Base-by-base conservation (phyloP, 2,113 vertebrate genomes). In the Eulemur rufifrons region DNA sequence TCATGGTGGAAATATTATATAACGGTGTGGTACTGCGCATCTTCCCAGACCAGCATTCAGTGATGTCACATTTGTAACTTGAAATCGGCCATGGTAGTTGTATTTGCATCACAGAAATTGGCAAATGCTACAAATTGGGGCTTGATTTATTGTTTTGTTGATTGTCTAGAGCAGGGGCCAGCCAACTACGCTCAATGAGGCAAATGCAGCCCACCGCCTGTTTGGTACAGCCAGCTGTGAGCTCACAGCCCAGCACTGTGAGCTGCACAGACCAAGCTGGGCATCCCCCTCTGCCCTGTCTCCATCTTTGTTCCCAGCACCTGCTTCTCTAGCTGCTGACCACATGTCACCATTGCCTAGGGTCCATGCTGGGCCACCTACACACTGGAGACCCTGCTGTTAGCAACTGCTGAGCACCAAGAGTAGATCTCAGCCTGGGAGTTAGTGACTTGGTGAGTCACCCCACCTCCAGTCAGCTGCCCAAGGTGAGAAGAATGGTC, bases 61-160 rank as follows among this genome's bases (percentile, higher is more conserved):
- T 54, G 78, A 69, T n/a, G n/a, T 52, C 54, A 8, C 14, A 5
- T 54, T 27, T 9, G 20, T 45, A 85, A 32, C n/a, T 34, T 91
- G 71, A 85, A 94, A 61, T 77, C n/a, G 5, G 45, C 68, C 74
- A 92, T 12, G 59, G 27, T 71, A 27, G 56, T 32, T 56, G 47
- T 78, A 86, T 93, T 66, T 74, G 18, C 7, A 71, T 32, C 47
- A 86, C 34, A 86, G 56, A 92, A 84, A 92, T 54, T 73, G 82
- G 42, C 83, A 95, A 66, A 73, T 7, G 20, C 37, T 64, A 86
- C 20, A 81, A 54, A 86, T n/a, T 21, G 80, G 76, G 15, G 34
- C 47, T 91, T 92, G 76, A 87, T 90, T 76, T 87, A 63, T 63
- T 69, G 54, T 91, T 96, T 54, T 77, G 59, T 52, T 95, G 56